Base-by-base conservation (phyloP, 2,113 vertebrate genomes). In the Todiramphus saurophagus region DNA sequence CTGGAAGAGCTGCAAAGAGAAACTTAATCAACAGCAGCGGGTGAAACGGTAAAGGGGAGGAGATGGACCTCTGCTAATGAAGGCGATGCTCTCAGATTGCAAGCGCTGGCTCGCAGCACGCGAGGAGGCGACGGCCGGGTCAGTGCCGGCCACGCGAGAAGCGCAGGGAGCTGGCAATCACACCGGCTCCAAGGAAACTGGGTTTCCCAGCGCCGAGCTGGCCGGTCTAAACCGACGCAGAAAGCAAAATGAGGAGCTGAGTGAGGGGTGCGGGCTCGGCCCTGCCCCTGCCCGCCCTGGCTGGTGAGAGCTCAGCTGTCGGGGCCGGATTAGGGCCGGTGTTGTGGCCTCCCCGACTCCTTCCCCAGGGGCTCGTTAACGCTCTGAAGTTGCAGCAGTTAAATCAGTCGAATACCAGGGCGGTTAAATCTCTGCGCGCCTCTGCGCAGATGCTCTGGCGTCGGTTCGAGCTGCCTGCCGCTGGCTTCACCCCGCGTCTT, bases 1-100 rank as follows among this genome's bases (percentile, higher is more conserved):
- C 96, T 90, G 96, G 96, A 97, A 96, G 88, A 75, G 94, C 96
- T 83, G 96, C 88, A 67, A 77, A 43, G 93, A 93, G 85, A 94
- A 97, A 93, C 90, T 93, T 55, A 88, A 96, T 95, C 95, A 93
- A 30, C 63, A 77, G 94, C 94, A 83, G 95, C 66, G 84, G 91
- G 89, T 64, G 89, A 48, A 48, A 23, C 3, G 41, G 89, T 14
- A 20, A 53, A 59, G 44, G 81, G 95, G 95, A 95, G 84, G 95
- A 60, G 96, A 41, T 12, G 83, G 91, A 51, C 16, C 90, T 62
- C 7, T n/a, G 93, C 94, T 75, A 69, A 59, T 63, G 67, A 23
- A 27, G 50, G 93, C 5, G 55, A 69, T 67, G 88, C 72, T 18
- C 33, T 10, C n/a, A 30, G 96, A 13, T 10, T 23, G 90, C 31